Evolutionary conservation across 1,140 invertebrate genomes (phyloP), one percentile per base, ranked within the genome.

Genomic region (Listronotus bonariensis): DNA sequence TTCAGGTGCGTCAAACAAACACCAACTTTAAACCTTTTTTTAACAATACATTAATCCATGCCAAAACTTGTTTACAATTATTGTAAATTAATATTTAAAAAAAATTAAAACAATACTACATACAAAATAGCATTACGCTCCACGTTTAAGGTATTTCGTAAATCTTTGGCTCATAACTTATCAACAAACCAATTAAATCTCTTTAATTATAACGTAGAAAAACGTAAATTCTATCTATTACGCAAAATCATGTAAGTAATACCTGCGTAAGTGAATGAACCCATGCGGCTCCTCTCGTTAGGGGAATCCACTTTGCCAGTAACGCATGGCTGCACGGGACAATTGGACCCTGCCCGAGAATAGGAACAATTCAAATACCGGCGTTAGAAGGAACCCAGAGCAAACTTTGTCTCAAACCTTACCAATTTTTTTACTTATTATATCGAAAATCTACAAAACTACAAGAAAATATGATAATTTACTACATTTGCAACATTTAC

Each of bases 221-320:
- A 15, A 48, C 18, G 45, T 20, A 48, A 18, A 48, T 48, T 11
- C 45, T 48, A 20, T 20, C 31, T 34, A 53, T 40, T 14, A 14
- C 36, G 40, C 42, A 58, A 68, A 72, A 53, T 43, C 49, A 49
- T 53, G 36, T 59, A 53, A 49, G 12, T 68, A 69, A 67, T 83
- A 92, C 91, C 91, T 74, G 92, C 92, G 83, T 93, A 94, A 68
- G 93, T 89, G 71, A 92, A 91, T 67, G 91, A 90, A 69, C 91
- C 91, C 88, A 94, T 91, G 73, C 91, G 84, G 78, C 91, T 93
- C 74, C 92, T 88, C 80, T 94, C 92, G 79, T 92, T 91, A 61
- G 91, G 91, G 92, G 92, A 72, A 93, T 90, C 92, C 92, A 93
- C 81, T 92, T 92, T 71, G 92, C 90, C 76, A 93, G 79, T 82